phyloP scores from a whole-genome alignment of 2,113 vertebrate genomes.

The Carassius auratus region DNA sequence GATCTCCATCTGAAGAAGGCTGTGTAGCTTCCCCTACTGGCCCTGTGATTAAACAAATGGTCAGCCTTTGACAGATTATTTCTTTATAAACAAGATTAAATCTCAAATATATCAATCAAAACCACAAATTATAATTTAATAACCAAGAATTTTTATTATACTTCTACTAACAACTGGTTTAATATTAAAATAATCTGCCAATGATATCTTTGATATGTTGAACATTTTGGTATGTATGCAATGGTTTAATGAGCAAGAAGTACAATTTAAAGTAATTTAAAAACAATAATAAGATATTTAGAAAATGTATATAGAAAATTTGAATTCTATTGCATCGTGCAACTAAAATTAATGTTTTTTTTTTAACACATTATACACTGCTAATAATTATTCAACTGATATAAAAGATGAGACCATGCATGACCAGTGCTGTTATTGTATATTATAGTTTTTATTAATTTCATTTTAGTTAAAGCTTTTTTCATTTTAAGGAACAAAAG shows the following conservation, averaged over 20 bases:
- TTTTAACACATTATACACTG: neutral
- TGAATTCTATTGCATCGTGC: too few relatives aligned
- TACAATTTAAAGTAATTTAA: neutral
- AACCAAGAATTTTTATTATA: too few relatives aligned
- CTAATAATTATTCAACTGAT: too few relatives aligned
- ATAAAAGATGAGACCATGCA: too few relatives aligned
- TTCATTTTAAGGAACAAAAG: too few relatives aligned
- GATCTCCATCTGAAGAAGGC: conserved; percentile 79
- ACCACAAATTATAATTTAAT: too few relatives aligned
- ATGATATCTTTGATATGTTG: neutral
- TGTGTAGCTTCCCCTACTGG: conserved; percentile 76
- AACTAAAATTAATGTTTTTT: neutral
- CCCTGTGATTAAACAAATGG: conserved; percentile 62
- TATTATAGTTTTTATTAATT: too few relatives aligned
- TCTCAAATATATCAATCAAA: too few relatives aligned
- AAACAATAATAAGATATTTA: neutral
- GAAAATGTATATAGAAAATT: too few relatives aligned
- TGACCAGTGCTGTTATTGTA: too few relatives aligned
- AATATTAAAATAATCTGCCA: neutral
- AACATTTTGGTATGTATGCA: neutral
- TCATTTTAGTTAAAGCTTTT: too few relatives aligned
- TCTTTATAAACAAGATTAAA: too few relatives aligned
- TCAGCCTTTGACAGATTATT: conserved; percentile 14
- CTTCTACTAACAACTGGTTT: neutral
- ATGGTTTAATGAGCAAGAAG: neutral